These are phyloP conservation scores for Homarus americanus DNA, from an alignment of 1,140 invertebrate species.

Conservation along the genomic window DNA sequence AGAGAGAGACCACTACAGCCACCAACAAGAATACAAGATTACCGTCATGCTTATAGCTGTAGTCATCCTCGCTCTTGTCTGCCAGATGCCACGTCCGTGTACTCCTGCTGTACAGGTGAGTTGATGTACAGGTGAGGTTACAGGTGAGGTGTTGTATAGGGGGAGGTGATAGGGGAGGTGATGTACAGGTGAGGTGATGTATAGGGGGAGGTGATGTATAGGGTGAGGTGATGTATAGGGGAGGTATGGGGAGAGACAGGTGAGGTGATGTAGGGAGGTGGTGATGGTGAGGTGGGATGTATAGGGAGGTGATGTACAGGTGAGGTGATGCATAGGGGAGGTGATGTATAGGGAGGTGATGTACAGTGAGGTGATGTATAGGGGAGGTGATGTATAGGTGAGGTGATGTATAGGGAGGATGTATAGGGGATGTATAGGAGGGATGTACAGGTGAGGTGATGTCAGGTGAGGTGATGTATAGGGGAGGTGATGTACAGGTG, in stretches of 20 bases:
- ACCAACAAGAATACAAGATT: conserved; percentile 84
- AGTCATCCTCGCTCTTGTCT: conserved; percentile 86
- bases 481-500: neutral
- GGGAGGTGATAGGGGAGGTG: too few relatives aligned
- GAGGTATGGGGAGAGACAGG: too few relatives aligned
- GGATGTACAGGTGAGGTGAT: neutral
- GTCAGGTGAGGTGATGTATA: neutral
- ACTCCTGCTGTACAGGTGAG: conserved; percentile 79
- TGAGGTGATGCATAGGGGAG: neutral
- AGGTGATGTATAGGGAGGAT: neutral
- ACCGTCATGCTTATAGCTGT: conserved; percentile 88
- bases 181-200: too few relatives aligned
- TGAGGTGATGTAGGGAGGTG: neutral
- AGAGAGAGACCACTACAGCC: conserved; percentile 76
- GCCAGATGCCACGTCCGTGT: conserved; percentile 85
- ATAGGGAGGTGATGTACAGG: neutral
- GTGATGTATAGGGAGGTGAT: too few relatives aligned
- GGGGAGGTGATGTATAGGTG: neutral
- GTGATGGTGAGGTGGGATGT: neutral
- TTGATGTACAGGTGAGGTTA: neutral
- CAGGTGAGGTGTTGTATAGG: too few relatives aligned
- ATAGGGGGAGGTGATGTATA: neutral
- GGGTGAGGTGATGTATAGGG: neutral
- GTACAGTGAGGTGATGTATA: neutral
- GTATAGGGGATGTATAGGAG: neutral